Evolutionary conservation across 2,888 invertebrate genomes (phyloP).

Genomic region (Lampropteryx suffumata): DNA sequence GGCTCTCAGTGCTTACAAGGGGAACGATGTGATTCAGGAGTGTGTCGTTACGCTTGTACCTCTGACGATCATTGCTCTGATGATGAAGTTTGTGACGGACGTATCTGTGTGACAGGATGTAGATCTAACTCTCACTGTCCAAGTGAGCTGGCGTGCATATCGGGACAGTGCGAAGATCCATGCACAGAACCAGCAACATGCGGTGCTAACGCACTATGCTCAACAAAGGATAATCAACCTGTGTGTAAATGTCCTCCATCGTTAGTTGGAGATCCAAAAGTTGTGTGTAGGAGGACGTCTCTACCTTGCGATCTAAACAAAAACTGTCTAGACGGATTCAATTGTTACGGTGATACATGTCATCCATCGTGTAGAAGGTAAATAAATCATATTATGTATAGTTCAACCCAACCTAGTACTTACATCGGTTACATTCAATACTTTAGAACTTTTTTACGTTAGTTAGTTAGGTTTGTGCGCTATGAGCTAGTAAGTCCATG

Average conservation of each 20-base stretch:
- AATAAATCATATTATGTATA: conserved; percentile 15
- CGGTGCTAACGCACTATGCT: conserved; percentile 91
- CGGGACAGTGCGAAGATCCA: conserved; percentile 90
- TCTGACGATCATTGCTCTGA: conserved; percentile 93
- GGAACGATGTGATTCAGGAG: conserved; percentile 89
- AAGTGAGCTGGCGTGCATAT: conserved; percentile 87
- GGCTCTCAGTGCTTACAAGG: conserved; percentile 89
- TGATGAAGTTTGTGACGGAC: conserved; percentile 92
- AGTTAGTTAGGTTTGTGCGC: no score
- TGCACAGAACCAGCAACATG: conserved; percentile 91
- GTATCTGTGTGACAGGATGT: conserved; percentile 91
- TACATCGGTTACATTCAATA: no score
- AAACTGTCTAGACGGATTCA: conserved; percentile 87
- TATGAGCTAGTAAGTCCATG: no score
- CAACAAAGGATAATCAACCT: conserved; percentile 87
- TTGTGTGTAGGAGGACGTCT: conserved; percentile 87
- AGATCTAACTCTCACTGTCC: conserved; percentile 91
- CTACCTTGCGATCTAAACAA: conserved; percentile 84
- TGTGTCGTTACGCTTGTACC: conserved; percentile 92
- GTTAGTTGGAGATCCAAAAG: conserved; percentile 88
- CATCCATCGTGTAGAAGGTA: conserved; percentile 90
- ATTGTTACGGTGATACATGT: conserved; percentile 91
- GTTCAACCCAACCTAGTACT: no score
- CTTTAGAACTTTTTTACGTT: no score
- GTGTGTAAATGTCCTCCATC: conserved; percentile 88